Percentiles rank a stretch among this genome's conserved stretches.
phyloP scores from a whole-genome alignment of 2,113 vertebrate species.

The Chlorodrepanis virens region DNA sequence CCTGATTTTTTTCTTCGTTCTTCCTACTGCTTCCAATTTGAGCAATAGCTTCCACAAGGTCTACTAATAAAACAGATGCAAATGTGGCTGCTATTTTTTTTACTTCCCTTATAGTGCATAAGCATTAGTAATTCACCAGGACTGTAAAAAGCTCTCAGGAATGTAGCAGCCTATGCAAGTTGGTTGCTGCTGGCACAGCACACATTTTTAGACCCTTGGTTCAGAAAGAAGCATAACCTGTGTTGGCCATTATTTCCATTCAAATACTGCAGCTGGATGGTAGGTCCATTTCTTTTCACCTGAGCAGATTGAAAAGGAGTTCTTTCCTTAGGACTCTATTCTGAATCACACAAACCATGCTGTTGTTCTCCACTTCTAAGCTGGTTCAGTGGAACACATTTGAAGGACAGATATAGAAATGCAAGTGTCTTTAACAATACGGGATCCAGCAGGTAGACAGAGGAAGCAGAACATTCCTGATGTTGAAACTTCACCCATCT shows the following conservation, averaged over 20 bases:
- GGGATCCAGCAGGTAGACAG: background rate
- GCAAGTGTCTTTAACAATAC: background rate
- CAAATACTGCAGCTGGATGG: background rate
- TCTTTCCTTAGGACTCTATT: background rate
- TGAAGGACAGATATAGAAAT: background rate
- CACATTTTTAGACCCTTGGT: background rate
- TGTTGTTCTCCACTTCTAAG: background rate
- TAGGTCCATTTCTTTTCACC: constrained; percentile 4
- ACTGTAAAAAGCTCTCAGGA: background rate
- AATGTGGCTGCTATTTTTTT: background rate
- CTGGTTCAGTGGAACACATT: background rate
- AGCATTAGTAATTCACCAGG: background rate
- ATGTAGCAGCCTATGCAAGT: background rate
- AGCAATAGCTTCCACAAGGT: background rate
- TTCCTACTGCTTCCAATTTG: background rate
- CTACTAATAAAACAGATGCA: background rate
- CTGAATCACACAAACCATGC: background rate
- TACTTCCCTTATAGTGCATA: background rate
- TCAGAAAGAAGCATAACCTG: background rate
- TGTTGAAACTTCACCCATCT: background rate
- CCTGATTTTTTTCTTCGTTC: background rate
- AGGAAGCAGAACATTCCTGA: background rate
- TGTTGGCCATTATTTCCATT: background rate
- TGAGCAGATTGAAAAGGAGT: background rate
- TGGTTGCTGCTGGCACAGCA: background rate